These are phyloP conservation scores for Vidua chalybeata DNA, from an alignment of 2,113 vertebrate species.

Conservation along the genomic window DNA sequence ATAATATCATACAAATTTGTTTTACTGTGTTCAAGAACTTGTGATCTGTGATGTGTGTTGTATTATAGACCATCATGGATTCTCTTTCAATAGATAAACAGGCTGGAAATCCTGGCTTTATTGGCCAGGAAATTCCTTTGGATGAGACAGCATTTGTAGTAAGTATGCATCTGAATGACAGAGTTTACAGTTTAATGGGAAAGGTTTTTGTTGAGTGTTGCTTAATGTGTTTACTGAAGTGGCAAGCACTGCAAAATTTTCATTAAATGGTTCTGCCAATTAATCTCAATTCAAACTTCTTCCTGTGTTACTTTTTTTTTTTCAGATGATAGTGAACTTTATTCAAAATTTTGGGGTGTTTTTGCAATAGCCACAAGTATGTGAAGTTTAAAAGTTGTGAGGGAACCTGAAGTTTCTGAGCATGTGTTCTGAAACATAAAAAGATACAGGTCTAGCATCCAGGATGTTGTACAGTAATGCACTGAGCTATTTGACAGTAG, in stretches of 20 bases:
- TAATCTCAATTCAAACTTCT: neutral
- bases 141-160: neutral
- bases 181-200: neutral
- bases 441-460: neutral
- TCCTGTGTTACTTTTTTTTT: neutral
- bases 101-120: neutral
- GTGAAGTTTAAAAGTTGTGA: neutral
- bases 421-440: neutral
- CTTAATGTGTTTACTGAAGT: neutral
- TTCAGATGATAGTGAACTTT: neutral
- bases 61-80: neutral
- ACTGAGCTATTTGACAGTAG: neutral
- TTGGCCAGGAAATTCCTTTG: neutral
- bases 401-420: neutral
- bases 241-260: neutral
- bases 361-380: neutral
- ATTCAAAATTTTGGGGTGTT: neutral
- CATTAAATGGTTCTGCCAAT: neutral
- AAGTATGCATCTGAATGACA: neutral
- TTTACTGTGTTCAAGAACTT: neutral
- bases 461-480: neutral
- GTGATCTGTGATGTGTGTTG: neutral
- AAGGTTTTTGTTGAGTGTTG: neutral
- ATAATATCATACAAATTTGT: neutral
- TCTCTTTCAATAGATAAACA: neutral